A percentile compares a stretch with the other conserved stretches of the same genome.
These are phyloP conservation scores for Andrena bicolor DNA, from an alignment of 2,888 invertebrate genomes.

Conservation along the genomic window DNA sequence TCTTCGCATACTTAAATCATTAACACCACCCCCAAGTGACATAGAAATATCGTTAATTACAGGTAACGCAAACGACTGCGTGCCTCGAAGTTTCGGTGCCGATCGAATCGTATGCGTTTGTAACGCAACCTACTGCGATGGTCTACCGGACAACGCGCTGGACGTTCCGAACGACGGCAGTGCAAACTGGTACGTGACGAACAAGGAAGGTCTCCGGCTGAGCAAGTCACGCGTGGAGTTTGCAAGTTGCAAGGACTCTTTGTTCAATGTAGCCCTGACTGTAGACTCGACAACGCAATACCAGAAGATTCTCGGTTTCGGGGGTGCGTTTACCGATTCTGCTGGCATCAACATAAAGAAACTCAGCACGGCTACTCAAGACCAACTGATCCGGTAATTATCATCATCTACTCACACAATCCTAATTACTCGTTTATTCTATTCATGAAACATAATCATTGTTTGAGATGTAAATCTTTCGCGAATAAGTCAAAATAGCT, in stretches of 20 bases:
- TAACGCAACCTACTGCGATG: conserved; percentile 90
- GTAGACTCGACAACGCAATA: conserved; percentile 81
- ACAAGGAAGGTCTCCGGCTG: conserved; percentile 88
- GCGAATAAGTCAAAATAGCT: no score
- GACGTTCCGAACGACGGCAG: conserved; percentile 83
- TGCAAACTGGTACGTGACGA: conserved; percentile 87
- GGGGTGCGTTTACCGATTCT: conserved; percentile 93
- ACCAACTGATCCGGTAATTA: conserved; percentile 84
- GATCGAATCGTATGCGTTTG: conserved; percentile 89
- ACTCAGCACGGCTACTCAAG: conserved; percentile 86
- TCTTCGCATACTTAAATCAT: no score
- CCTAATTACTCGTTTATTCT: no score
- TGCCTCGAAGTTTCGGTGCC: conserved; percentile 73
- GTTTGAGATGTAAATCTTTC: no score
- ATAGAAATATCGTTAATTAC: neutral
- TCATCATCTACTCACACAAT: no score
- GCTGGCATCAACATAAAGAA: conserved; percentile 90
- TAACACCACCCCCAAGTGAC: no score
- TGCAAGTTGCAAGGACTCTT: accelerated
- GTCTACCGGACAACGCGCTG: conserved; percentile 85
- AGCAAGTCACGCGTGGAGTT: conserved; percentile 85
- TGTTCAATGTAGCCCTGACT: conserved; percentile 15
- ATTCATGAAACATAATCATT: neutral
- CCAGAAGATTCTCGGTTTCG: conserved; percentile 93
- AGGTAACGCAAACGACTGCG: conserved; percentile 71